Conservation (phyloP, 1,140 invertebrate species). For the Lepidostoma basale region DNA sequence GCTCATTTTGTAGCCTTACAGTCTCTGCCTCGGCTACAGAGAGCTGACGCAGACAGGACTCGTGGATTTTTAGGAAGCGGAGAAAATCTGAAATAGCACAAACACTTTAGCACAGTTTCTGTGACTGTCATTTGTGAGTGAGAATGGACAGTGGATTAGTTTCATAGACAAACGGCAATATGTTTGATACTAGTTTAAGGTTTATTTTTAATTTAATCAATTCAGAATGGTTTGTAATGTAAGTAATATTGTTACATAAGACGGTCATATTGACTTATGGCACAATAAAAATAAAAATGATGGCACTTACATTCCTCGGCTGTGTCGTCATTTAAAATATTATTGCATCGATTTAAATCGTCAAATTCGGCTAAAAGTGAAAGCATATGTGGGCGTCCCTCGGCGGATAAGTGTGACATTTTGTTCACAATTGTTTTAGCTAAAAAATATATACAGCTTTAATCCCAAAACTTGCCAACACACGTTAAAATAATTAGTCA, state of each 20-base stretch:
- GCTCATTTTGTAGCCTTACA: slow-evolving; percentile 66
- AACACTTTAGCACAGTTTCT: no score
- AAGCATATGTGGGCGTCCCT: slow-evolving; percentile 37
- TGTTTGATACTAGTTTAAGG: no score
- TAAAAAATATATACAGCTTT: background rate
- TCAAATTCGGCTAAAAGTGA: slow-evolving; percentile 66
- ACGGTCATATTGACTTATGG: no score
- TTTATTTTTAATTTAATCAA: no score
- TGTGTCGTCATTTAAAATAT: slow-evolving; percentile 67
- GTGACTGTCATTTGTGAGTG: no score
- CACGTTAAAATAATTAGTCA: background rate
- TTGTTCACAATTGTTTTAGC: no score
- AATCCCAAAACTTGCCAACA: background rate
- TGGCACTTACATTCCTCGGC: slow-evolving; percentile 69
- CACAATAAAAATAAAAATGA: no score
- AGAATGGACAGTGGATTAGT: no score
- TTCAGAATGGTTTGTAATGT: no score
- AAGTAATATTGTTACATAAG: no score
- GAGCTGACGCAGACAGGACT: slow-evolving; percentile 74
- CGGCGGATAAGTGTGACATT: slow-evolving; percentile 14
- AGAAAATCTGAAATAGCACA: slow-evolving; percentile 71
- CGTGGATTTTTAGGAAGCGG: slow-evolving; percentile 71
- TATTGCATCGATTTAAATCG: slow-evolving; percentile 70
- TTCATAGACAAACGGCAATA: no score
- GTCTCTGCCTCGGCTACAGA: slow-evolving; percentile 69